Conservation (phyloP, 2,113 vertebrate genomes). For the Eulacestoma nigropectus region DNA sequence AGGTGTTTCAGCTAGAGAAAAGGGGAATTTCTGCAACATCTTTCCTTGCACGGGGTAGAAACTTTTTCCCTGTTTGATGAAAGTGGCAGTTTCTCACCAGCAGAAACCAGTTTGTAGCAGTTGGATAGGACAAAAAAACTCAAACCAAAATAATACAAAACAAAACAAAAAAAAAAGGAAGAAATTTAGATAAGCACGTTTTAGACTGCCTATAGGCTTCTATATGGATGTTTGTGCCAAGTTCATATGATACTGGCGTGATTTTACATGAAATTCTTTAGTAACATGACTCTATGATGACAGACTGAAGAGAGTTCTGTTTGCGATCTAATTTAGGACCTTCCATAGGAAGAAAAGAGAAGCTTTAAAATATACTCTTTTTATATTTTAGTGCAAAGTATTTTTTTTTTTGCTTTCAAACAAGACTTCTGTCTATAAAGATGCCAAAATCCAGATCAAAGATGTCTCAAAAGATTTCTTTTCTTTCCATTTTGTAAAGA, state of each 20-base stretch:
- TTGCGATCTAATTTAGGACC: neutral
- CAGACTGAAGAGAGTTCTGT: neutral
- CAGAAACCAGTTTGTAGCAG: neutral
- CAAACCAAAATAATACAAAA: no score
- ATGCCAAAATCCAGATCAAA: neutral
- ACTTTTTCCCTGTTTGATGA: neutral
- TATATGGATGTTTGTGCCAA: neutral
- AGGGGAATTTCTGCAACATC: neutral
- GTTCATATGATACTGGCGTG: neutral
- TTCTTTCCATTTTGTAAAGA: neutral
- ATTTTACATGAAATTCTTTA: neutral
- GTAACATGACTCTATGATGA: neutral
- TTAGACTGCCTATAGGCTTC: neutral
- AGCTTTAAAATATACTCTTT: neutral
- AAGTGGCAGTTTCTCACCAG: neutral
- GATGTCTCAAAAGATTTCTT: neutral
- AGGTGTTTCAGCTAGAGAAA: neutral
- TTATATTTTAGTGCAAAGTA: neutral
- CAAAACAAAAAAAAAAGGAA: neutral
- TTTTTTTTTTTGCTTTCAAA: neutral
- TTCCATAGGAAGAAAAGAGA: neutral
- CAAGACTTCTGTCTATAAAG: neutral
- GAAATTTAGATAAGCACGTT: neutral
- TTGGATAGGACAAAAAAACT: neutral
- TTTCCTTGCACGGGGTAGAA: neutral